These are phyloP conservation scores for Drosophila trapezifrons DNA, from an alignment of 1,140 invertebrate genomes.

Conservation along the genomic window DNA sequence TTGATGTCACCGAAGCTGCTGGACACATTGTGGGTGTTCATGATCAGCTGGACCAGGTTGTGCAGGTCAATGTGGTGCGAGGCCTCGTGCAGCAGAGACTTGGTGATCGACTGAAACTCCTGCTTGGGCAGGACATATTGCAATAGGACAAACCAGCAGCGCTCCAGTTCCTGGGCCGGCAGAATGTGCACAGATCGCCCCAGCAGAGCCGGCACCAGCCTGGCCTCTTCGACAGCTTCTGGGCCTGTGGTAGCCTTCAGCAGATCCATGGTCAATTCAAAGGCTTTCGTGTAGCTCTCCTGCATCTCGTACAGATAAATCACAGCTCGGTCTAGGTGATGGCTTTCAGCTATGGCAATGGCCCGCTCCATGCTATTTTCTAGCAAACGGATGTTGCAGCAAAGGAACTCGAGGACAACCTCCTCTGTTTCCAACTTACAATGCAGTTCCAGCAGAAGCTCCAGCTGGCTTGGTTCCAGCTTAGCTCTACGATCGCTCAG, in stretches of 20 bases:
- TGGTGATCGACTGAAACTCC: slow-evolving; percentile 77
- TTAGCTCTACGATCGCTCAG: slow-evolving; percentile 86
- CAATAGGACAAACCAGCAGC: slow-evolving; percentile 84
- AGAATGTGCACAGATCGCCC: slow-evolving; percentile 82
- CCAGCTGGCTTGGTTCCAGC: slow-evolving; percentile 85
- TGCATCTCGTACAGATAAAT: slow-evolving; percentile 85
- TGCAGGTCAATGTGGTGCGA: slow-evolving; percentile 85
- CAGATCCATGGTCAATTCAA: slow-evolving; percentile 84
- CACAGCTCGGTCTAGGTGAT: slow-evolving; percentile 81
- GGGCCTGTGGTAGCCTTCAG: slow-evolving; percentile 50
- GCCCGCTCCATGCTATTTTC: slow-evolving; percentile 80
- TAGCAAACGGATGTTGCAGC: slow-evolving; percentile 26
- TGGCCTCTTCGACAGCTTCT: slow-evolving; percentile 33
- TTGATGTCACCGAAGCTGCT: slow-evolving; percentile 85
- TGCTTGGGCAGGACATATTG: slow-evolving; percentile 77
- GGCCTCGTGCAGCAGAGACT: slow-evolving; percentile 85
- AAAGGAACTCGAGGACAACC: slow-evolving; percentile 72
- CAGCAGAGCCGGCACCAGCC: slow-evolving; percentile 81
- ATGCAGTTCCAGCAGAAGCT: slow-evolving; percentile 89
- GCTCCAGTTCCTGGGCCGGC: slow-evolving; percentile 79
- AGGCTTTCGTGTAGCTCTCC: slow-evolving; percentile 84
- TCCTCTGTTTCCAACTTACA: slow-evolving; percentile 86
- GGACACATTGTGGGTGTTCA: slow-evolving; percentile 79
- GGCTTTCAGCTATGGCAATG: slow-evolving; percentile 82
- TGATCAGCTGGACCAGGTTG: slow-evolving; percentile 85